A percentile compares a stretch with the other conserved stretches of the same genome.
phyloP scores from a whole-genome alignment of 2,113 vertebrate genomes.

The Pomatorhinus ruficollis region DNA sequence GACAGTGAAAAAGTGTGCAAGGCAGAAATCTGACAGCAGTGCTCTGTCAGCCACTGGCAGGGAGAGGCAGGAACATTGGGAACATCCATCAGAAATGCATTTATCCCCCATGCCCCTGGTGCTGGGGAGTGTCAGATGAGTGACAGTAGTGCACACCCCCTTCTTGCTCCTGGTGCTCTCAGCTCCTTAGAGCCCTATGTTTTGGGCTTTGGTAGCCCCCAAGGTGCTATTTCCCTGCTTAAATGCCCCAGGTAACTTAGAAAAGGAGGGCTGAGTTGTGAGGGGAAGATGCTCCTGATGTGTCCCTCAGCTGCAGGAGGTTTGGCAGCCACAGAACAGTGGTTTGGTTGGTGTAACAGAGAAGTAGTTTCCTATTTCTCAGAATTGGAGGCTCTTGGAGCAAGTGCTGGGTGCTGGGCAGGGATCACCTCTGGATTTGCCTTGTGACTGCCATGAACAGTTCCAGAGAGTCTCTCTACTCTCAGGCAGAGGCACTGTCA shows the following conservation, averaged over 20 bases:
- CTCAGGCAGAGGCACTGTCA: neutral
- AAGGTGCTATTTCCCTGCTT: neutral
- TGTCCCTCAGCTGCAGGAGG: neutral
- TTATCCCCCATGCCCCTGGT: neutral
- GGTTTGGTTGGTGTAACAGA: neutral
- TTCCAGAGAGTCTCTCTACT: neutral
- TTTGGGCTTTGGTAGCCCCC: neutral
- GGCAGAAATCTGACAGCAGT: neutral
- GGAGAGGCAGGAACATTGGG: neutral
- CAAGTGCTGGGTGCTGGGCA: neutral
- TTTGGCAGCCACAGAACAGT: neutral
- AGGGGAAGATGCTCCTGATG: neutral
- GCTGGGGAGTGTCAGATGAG: neutral
- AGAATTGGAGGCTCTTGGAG: neutral
- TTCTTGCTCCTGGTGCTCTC: neutral
- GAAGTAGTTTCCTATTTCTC: neutral
- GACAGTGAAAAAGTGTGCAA: neutral
- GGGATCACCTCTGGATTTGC: neutral
- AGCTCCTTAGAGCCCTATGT: neutral
- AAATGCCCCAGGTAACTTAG: neutral
- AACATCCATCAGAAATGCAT: neutral
- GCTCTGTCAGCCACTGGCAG: neutral
- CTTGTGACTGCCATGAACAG: neutral
- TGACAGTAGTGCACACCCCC: too few species aligned
- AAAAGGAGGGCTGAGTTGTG: neutral